Conservation (phyloP, 2,888 invertebrate species). For the Schizaphis graminum region DNA sequence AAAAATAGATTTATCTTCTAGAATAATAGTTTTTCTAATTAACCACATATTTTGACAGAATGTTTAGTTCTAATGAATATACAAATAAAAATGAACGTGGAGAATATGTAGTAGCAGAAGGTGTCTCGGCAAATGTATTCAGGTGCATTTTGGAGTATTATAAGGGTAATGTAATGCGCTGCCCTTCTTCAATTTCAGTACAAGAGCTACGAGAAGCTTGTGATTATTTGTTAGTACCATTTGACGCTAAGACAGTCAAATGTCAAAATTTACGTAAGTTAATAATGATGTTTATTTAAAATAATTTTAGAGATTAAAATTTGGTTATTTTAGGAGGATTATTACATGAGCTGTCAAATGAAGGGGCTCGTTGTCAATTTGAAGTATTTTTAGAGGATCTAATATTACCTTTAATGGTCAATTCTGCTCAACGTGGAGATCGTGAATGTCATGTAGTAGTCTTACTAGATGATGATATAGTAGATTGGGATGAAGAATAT, state of each 20-base stretch:
- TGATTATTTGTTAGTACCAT: constrained; percentile 97
- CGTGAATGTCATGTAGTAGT: constrained; percentile 98
- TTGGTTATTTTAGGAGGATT: constrained; percentile 80
- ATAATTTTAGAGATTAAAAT: background rate
- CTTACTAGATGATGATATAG: constrained; percentile 92
- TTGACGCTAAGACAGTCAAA: constrained; percentile 94
- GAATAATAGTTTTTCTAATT: background rate
- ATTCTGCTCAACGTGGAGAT: constrained; percentile 93
- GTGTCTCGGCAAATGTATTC: constrained; percentile 95
- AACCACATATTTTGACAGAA: constrained; percentile 74
- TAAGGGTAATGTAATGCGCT: constrained; percentile 89
- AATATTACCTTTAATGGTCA: constrained; percentile 96
- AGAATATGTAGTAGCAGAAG: constrained; percentile 97
- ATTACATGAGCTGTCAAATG: constrained; percentile 97
- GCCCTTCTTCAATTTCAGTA: constrained; percentile 95
- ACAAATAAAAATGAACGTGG: constrained; percentile 95
- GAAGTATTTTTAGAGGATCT: constrained; percentile 95
- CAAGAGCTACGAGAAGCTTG: constrained; percentile 98
- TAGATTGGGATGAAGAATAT: constrained; percentile 99
- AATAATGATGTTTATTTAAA: background rate
- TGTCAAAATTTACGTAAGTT: constrained; percentile 94
- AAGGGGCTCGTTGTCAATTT: constrained; percentile 98
- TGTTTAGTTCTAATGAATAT: constrained; percentile 96
- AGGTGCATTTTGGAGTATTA: constrained; percentile 96
- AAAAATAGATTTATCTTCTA: constrained; percentile 5